Conservation (phyloP, 2,797 vertebrate genomes). For the Hemibagrus guttatus region DNA sequence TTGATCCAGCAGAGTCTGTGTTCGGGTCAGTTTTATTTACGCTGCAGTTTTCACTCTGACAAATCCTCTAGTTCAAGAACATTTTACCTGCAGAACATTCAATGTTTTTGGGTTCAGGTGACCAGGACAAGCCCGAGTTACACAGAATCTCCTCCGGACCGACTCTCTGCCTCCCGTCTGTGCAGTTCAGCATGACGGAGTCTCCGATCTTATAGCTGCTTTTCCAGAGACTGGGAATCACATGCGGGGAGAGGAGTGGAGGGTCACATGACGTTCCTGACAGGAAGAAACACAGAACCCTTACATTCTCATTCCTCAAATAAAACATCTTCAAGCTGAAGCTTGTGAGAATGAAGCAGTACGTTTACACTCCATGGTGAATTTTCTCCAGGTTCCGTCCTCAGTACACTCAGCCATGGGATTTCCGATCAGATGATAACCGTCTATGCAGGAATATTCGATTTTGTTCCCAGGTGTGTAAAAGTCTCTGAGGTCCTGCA, state of each 20-base stretch:
- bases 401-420: constrained; percentile 77
- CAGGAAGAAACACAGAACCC: neutral
- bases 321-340: neutral
- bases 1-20: neutral
- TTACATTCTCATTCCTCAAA: neutral
- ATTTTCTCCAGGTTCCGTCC: constrained; percentile 75
- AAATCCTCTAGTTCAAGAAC: neutral
- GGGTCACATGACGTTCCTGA: constrained; percentile 76
- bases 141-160: constrained; percentile 74
- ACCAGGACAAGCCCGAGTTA: constrained; percentile 87
- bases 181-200: constrained; percentile 79
- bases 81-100: constrained; percentile 77
- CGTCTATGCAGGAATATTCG: constrained; percentile 80
- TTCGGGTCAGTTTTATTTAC: neutral
- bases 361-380: constrained; percentile 73
- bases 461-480: constrained; percentile 82
- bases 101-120: constrained; percentile 71
- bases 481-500: constrained; percentile 75
- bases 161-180: constrained; percentile 62
- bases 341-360: neutral
- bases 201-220: constrained; percentile 80
- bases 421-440: constrained; percentile 78
- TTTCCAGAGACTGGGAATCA: constrained; percentile 74
- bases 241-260: constrained; percentile 66
- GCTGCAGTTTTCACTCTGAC: too few species aligned